Base-by-base conservation (phyloP, 2,888 invertebrate genomes). In the Pachycephus smyrnensis region DNA sequence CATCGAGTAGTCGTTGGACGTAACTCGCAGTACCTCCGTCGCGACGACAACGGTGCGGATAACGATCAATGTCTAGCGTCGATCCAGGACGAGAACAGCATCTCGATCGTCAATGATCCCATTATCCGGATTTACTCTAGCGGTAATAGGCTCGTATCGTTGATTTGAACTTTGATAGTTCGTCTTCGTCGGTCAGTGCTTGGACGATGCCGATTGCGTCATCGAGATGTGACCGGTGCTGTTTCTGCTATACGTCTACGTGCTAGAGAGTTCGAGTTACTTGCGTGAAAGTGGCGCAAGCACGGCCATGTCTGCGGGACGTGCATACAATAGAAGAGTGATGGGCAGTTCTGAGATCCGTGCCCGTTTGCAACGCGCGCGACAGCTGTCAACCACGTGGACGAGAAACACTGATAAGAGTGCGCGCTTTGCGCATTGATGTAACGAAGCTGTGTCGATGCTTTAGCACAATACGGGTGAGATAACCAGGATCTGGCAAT, bases 291-390 rank as follows among this genome's bases (percentile, higher is more conserved):
- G 71, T 9, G 55, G 23, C 71, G 30, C 33, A 71, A 31, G 32
- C 12, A 12, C 71, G 71, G 71, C 6, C 12, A 71, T 71, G 32
- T 3, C 31, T 71, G 12, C 33, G n/a, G 74, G 84, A 84, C 83
- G 84, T 81, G 86, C 84, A 84, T 85, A 86, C 86, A 86, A 86
- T 86, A 86, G 86, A 84, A 86, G 85, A 86, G 83, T 83, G 86
- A 86, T 83, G 85, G 86, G 81, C 86, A 86, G 84, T 85, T 86
- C 85, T 84, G 82, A 79, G 82, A 82, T 83, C 83, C 81, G 79
- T 77, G 76, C 83, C 75, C 82, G 80, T 84, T 55, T 80, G 86
- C 77, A 82, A 81, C 82, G 82, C 80, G 55, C 55, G 85, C 85
- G 87, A 87, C 87, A 87, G 87, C 87, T 87, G 87, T 87, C 87